Percentiles rank a stretch among this genome's conserved stretches.
These are phyloP conservation scores for Apistogramma diplotaenia DNA, from an alignment of 2,113 vertebrate genomes.

Conservation along the genomic window DNA sequence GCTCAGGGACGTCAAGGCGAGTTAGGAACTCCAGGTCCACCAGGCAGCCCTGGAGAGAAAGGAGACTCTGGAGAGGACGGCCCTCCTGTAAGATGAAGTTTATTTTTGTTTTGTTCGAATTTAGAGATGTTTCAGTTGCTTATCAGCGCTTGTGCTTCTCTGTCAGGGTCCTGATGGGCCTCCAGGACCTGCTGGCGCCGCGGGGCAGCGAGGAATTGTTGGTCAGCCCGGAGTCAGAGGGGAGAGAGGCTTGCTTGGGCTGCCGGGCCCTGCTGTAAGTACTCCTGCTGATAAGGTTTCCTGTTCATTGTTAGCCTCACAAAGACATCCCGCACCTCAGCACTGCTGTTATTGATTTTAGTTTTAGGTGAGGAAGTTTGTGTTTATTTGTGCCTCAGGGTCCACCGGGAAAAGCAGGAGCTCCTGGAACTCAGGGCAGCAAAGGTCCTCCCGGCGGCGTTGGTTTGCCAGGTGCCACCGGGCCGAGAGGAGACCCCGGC, in stretches of 20 bases:
- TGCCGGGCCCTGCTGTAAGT: slow-evolving; percentile 91
- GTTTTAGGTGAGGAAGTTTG: not conserved
- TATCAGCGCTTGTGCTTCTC: not conserved
- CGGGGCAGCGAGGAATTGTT: slow-evolving; percentile 94
- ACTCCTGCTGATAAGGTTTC: not conserved
- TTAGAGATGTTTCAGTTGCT: not conserved
- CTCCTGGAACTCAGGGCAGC: slow-evolving; percentile 82
- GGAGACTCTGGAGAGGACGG: slow-evolving; percentile 93
- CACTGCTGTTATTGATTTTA: not conserved
- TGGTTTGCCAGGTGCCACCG: slow-evolving; percentile 86
- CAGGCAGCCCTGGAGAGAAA: slow-evolving; percentile 89
- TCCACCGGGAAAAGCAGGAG: slow-evolving; percentile 88
- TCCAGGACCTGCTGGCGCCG: slow-evolving; percentile 86
- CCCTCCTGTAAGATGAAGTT: slow-evolving; percentile 75
- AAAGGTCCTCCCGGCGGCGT: slow-evolving; percentile 87
- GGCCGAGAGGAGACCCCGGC: slow-evolving; percentile 90
- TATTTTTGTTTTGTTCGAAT: not conserved
- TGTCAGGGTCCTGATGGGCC: slow-evolving; percentile 91
- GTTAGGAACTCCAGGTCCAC: slow-evolving; percentile 80
- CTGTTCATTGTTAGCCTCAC: not conserved
- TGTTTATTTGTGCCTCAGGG: slow-evolving; percentile 76
- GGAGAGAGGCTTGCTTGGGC: slow-evolving; percentile 89
- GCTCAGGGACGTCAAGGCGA: slow-evolving; percentile 86
- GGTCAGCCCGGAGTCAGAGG: slow-evolving; percentile 92
- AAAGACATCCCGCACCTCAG: not conserved